These are phyloP conservation scores for Antigone vipio DNA, from an alignment of 2,113 vertebrate species.

Conservation along the genomic window DNA sequence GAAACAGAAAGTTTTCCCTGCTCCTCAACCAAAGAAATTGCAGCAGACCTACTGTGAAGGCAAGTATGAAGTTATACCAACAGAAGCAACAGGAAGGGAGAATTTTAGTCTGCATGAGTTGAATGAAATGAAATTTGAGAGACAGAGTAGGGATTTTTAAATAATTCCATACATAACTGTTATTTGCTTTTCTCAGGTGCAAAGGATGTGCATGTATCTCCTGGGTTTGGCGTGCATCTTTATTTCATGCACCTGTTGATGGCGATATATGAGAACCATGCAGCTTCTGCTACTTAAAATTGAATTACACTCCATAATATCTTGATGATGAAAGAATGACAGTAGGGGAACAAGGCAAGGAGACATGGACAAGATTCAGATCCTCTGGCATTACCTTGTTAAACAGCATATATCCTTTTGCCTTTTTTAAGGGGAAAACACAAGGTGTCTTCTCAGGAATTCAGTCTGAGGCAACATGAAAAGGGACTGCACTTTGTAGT, in stretches of 20 bases:
- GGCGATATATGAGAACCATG: not conserved
- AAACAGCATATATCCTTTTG: not conserved
- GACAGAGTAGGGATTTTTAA: not conserved
- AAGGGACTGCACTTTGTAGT: not conserved
- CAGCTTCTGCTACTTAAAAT: not conserved
- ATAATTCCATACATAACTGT: not conserved
- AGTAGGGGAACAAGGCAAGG: not conserved
- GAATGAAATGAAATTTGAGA: not conserved
- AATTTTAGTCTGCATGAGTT: not conserved
- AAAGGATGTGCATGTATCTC: not conserved
- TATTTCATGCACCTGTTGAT: not conserved
- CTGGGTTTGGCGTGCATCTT: not conserved
- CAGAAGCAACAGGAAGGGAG: not conserved
- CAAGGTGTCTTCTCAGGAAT: not conserved
- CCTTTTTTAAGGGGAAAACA: not conserved
- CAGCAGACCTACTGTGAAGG: not conserved
- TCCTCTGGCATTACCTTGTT: not conserved
- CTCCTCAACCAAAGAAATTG: not conserved
- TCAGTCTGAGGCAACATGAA: not conserved
- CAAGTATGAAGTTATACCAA: not conserved
- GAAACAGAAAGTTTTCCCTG: not conserved
- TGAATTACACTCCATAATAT: not conserved
- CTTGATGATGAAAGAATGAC: not conserved
- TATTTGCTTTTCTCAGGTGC: not conserved
- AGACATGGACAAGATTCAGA: not conserved